Base-by-base conservation (phyloP, 2,797 vertebrate genomes). In the Poeciliopsis infans region DNA sequence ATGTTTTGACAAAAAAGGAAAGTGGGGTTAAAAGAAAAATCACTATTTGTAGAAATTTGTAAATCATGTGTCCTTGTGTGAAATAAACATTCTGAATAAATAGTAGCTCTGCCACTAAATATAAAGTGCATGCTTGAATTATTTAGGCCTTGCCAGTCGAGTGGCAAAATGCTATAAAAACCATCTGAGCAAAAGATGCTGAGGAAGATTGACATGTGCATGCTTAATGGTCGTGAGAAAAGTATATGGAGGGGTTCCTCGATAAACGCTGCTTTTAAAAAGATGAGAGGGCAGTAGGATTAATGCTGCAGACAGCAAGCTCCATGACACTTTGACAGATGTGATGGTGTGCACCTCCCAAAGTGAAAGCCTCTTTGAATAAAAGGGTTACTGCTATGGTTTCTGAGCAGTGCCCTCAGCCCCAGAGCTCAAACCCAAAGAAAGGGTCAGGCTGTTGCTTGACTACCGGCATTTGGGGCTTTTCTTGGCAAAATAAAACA, bases 261-360 rank as follows among this genome's bases (percentile, higher is more conserved):
- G 87, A 82, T 92, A 91, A 89, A 92, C 68, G 31, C 25, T 10
- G 80, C 66, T 71, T 87, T 70, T 80, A 85, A 85, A 61, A 78
- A 78, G 53, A 81, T 57, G 82, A 78, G 79, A 81, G 82, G 76
- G 74, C 70, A 80, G 76, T 71, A 59, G 78, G 83, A 81, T 85
- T 25, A 78, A 79, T 76, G 73, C 76, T 69, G 61, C 68, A 85
- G 80, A 86, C 87, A 85, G 79, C 85, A 53, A 88, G 85, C 82
- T 80, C 84, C 84, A 82, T 92, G 92, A 95, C 93, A 93, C 85
- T 89, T 91, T 94, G 95, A 95, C 94, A 94, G 94, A 95, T 94
- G 92, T 92, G 91, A 75, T 76, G 83, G 86, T 89, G 84, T 87
- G 90, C 87, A 79, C 83, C 90, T 88, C 90, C 79, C 87, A 76